A percentile compares a stretch with the other conserved stretches of the same genome.
phyloP scores from a whole-genome alignment of 2,888 invertebrate genomes.

The Encarsia formosa region DNA sequence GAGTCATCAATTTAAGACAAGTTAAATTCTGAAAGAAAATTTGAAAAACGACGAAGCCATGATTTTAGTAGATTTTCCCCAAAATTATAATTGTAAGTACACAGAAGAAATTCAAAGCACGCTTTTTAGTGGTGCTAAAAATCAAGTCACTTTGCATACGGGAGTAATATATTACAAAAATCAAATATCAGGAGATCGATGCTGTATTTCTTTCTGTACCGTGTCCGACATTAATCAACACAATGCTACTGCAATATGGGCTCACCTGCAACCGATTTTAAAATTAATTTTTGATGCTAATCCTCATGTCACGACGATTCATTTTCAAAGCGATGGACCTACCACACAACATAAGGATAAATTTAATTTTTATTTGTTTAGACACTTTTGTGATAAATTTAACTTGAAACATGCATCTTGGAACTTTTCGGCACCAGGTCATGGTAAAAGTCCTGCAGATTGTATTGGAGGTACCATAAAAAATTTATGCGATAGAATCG shows the following conservation, averaged over 20 bases:
- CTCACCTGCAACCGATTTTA: conserved; percentile 13
- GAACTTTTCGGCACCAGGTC: conserved; percentile 19
- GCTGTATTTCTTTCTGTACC: conserved; percentile 9
- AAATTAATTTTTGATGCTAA: background rate
- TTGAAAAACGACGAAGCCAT: conserved; percentile 10
- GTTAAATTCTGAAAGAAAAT: conserved; percentile 8
- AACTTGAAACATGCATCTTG: conserved; percentile 5
- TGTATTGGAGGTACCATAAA: conserved; percentile 11
- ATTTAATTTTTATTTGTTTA: conserved; percentile 16
- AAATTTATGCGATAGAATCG: conserved; percentile 13
- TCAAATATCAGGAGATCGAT: conserved; percentile 1
- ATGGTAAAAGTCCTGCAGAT: conserved; percentile 19
- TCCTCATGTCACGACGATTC: conserved; percentile 2
- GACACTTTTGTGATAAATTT: conserved; percentile 6
- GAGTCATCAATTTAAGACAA: conserved; percentile 11
- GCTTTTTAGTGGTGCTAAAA: conserved; percentile 18
- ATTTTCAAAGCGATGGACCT: conserved; percentile 16
- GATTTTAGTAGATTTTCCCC: conserved; percentile 12
- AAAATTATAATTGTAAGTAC: conserved; percentile 21
- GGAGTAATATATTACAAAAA: conserved; percentile 16
- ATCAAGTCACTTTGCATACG: conserved; percentile 11
- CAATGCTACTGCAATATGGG: conserved; percentile 15
- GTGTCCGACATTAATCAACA: conserved; percentile 12
- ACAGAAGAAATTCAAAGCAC: conserved; percentile 8
- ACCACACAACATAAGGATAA: conserved; percentile 18